A percentile compares a stretch with the other conserved stretches of the same genome.
phyloP scores from a whole-genome alignment of 2,888 invertebrate species.

The Emmelina monodactyla region DNA sequence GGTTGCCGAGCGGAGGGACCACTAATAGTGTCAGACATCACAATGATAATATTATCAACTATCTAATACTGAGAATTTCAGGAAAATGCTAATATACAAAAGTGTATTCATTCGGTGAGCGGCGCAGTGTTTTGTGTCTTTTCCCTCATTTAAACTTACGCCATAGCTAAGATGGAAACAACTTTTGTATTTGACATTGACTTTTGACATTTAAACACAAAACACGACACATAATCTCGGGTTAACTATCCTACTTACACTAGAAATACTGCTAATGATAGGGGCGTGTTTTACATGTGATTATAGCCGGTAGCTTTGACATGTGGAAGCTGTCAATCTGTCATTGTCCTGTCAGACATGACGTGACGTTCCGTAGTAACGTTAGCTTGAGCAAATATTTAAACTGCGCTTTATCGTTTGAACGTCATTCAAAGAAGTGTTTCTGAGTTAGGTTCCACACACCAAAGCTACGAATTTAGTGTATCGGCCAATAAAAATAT shows the following conservation, averaged over 20 bases:
- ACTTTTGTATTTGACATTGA: no score
- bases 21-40: constrained; percentile 32
- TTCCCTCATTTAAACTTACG: background rate
- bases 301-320: constrained; percentile 47
- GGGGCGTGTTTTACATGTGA: constrained; percentile 41
- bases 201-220: background rate
- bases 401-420: no score
- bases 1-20: constrained; percentile 30
- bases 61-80: constrained; percentile 55
- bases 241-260: constrained; percentile 55
- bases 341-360: no score
- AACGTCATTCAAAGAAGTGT: no score
- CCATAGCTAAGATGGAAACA: background rate
- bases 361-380: no score
- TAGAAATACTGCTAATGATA: constrained; percentile 57
- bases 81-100: constrained; percentile 56
- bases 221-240: constrained; percentile 36
- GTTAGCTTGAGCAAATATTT: no score
- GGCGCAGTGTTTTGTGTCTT: constrained; percentile 12
- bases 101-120: constrained; percentile 36
- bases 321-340: no score
- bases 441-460: constrained; percentile 31
- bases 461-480: constrained; percentile 34
- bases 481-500: constrained; percentile 38
- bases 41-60: constrained; percentile 40